Base-by-base conservation (phyloP, 2,113 vertebrate genomes). In the Ceyx margarethae region DNA sequence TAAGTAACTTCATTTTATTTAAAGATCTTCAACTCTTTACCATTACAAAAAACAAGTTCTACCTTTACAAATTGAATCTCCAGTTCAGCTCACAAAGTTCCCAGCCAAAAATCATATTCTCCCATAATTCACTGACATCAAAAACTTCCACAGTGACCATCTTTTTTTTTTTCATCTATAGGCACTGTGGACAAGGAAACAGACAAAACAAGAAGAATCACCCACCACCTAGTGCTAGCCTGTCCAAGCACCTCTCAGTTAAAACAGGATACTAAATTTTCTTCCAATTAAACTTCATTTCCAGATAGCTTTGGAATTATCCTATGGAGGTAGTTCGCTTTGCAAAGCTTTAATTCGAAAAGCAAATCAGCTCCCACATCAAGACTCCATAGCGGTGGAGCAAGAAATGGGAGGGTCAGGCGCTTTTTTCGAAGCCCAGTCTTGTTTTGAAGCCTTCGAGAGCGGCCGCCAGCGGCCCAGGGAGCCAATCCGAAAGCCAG, bases 291-390 rank as follows among this genome's bases (percentile, higher is more conserved):
- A 42, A 28, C 13, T 37, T 23, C 10, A 2, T 4, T 75, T 48
- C 9, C 62, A 13, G 4, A 40, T 6, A 4, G 15, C 23, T 3
- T 10, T 1, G 23, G 29, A 60, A 81, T 53, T 28, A 37, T 3
- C n/a, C 26, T 11, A 23, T 0, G 19, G 9, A 53, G 11, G 6
- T 3, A 14, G 33, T 19, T 2, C 0, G 23, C 40, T 42, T 28
- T 13, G 8, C 0, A 50, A 45, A 89, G 46, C 56, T n/a, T 37
- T 15, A 21, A 31, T 4, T 10, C 8, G 9, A 48, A 13, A n/a
- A 5, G 21, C 51, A 26, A 42, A 31, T 6, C 0, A 9, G 46
- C 0, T 50, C 26, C 43, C 33, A 4, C 13, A 5, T 5, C 5
- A 13, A 23, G 46, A 1, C 46, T 1, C 45, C 62, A 25, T 22